Evolutionary conservation across 2,797 vertebrate species (phyloP).

Genomic region (Lepilemur ruficaudatus): DNA sequence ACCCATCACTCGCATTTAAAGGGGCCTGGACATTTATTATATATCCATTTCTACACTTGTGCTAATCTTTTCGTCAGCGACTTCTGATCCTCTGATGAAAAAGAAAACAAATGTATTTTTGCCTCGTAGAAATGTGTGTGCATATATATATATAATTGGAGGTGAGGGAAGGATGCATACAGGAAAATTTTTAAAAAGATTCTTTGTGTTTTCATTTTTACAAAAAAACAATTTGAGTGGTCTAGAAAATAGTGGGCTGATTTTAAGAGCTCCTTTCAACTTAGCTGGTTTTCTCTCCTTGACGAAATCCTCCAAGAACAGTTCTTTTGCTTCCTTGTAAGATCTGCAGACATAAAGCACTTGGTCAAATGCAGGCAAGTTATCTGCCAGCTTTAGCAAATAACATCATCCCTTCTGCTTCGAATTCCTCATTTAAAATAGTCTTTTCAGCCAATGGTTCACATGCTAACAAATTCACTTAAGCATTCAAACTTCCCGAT

Average conservation of each 20-base stretch:
- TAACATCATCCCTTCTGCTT: neutral
- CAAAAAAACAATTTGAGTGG: neutral
- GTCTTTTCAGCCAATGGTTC: neutral
- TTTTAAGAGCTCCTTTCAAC: neutral
- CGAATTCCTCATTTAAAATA: neutral
- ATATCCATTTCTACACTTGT: neutral
- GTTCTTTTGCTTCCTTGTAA: neutral
- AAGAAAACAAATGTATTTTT: neutral
- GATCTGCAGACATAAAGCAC: neutral
- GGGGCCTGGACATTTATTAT: neutral
- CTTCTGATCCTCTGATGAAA: neutral
- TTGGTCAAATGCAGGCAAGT: neutral
- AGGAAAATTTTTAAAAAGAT: neutral
- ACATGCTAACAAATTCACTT: neutral
- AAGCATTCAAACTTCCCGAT: neutral
- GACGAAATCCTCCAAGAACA: neutral
- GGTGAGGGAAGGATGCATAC: too few species aligned
- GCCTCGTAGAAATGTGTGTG: neutral
- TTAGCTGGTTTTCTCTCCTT: neutral
- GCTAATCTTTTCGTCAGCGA: neutral
- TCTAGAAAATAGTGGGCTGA: neutral
- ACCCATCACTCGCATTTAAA: neutral
- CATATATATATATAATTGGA: too few species aligned
- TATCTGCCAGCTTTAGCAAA: neutral
- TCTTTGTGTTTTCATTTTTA: conserved; percentile 17